Percentiles rank a stretch among this genome's conserved stretches.
phyloP scores from a whole-genome alignment of 2,113 vertebrate genomes.

The Nycticorax nycticorax region DNA sequence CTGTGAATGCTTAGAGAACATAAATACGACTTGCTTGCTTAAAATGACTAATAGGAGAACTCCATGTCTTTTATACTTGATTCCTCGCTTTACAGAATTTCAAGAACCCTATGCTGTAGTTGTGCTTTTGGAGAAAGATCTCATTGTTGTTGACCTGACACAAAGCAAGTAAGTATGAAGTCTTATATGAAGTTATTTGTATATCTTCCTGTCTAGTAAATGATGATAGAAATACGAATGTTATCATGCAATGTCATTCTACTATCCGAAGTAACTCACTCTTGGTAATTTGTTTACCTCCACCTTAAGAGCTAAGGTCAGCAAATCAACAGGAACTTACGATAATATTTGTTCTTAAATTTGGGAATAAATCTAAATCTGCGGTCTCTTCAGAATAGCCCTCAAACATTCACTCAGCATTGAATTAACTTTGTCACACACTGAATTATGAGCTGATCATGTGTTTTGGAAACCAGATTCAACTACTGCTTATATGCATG shows the following conservation, averaged over 20 bases:
- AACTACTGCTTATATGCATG: not conserved
- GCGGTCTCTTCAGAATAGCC: not conserved
- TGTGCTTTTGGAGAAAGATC: constrained; percentile 93
- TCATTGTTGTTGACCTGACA: constrained; percentile 92
- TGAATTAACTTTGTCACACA: not conserved
- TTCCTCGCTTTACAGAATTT: constrained; percentile 81
- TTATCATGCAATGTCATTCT: not conserved
- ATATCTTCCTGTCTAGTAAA: not conserved
- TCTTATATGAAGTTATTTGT: not conserved
- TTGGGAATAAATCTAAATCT: not conserved
- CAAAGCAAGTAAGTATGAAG: constrained; percentile 89
- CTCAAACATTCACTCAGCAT: not conserved
- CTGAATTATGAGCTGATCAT: not conserved
- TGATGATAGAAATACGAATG: not conserved
- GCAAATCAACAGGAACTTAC: not conserved
- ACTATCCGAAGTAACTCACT: not conserved
- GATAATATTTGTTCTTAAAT: not conserved
- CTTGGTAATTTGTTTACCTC: not conserved
- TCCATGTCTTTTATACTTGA: not conserved
- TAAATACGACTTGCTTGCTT: not conserved
- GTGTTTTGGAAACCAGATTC: not conserved
- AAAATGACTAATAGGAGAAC: not conserved
- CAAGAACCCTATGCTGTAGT: constrained; percentile 95
- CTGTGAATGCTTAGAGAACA: not conserved
- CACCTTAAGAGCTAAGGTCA: not conserved